phyloP scores from a whole-genome alignment of 37 sponge, comb jelly and placozoan species.

The Hormiphora californensis region DNA sequence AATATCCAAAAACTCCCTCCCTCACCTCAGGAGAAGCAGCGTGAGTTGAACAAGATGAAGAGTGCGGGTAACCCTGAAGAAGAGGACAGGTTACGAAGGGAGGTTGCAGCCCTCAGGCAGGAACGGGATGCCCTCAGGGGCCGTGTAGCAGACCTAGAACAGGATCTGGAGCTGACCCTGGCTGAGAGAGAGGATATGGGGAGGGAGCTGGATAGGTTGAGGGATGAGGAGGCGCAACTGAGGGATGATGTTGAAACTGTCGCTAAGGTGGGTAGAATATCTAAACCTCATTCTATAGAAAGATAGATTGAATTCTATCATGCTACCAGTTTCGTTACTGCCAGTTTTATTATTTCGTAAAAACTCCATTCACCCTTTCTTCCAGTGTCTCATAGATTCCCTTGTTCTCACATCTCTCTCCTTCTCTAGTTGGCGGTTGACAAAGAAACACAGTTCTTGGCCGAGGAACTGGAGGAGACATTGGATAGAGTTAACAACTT shows the following conservation, averaged over 20 bases:
- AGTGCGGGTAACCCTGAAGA: neutral
- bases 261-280: too few species aligned
- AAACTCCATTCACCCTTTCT: too few species aligned
- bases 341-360: too few species aligned
- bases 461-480: constrained; percentile 1
- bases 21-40: constrained; percentile 40
- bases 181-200: constrained; percentile 8
- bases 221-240: neutral
- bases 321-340: too few species aligned
- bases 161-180: neutral
- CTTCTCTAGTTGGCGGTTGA: too few species aligned
- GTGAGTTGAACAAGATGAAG: constrained; percentile 12
- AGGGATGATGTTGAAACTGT: neutral
- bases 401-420: too few species aligned
- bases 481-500: neutral
- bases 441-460: constrained; percentile 4
- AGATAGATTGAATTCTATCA: too few species aligned
- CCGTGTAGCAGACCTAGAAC: neutral
- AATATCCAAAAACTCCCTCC: too few species aligned
- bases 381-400: too few species aligned
- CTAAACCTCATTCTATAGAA: too few species aligned
- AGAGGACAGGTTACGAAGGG: neutral
- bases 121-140: constrained; percentile 9
- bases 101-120: neutral
- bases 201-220: constrained; percentile 30